Base-by-base conservation (phyloP, 2,113 vertebrate genomes). In the Passer montanus region DNA sequence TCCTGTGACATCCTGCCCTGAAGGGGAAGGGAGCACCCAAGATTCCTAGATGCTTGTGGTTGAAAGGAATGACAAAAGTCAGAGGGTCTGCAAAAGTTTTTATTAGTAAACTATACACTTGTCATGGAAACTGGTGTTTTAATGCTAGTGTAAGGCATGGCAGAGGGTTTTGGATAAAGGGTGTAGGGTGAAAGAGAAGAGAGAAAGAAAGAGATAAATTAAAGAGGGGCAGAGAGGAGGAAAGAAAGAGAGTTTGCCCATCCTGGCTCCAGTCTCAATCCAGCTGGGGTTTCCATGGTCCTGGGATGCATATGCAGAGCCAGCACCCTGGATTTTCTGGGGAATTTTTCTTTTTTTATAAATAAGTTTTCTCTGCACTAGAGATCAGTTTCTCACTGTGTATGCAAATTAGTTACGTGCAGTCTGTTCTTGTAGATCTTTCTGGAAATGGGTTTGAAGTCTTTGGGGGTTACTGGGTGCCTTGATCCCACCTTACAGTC, bases 361-460 rank as follows among this genome's bases (percentile, higher is more conserved):
- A 3, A 8, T 33, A 28, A 15, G 14, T 27, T 77, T 60, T 52
- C 12, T 12, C 7, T 22, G 37, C 5, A 4, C 14, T 77, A 63
- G 27, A 60, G 18, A 28, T 53, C 6, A 53, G 22, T 44, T 77
- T 69, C 33, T 37, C 27, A 27, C 46, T 77, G 49, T 39, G 10
- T 19, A 12, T 69, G 39, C 33, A 46, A 15, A 22, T 33, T 23
- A 33, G 18, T 33, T 60, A 19, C 0, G 0, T 19, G 19, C 10
- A 37, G 6, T 46, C 39, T 60, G 33, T 53, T n/a, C 33, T 53
- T 78, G 12, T 11, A n/a, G 55, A 33, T 39, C 47, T 87, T 78
- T 78, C 39, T 69, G n/a, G 47, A 28, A 39, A 11, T 46, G 15
- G 12, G 12, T 52, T 33, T 58, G 46, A 60, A 7, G 4, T 27